Conservation (phyloP, 2,113 vertebrate genomes). For the Fregetta grallaria region DNA sequence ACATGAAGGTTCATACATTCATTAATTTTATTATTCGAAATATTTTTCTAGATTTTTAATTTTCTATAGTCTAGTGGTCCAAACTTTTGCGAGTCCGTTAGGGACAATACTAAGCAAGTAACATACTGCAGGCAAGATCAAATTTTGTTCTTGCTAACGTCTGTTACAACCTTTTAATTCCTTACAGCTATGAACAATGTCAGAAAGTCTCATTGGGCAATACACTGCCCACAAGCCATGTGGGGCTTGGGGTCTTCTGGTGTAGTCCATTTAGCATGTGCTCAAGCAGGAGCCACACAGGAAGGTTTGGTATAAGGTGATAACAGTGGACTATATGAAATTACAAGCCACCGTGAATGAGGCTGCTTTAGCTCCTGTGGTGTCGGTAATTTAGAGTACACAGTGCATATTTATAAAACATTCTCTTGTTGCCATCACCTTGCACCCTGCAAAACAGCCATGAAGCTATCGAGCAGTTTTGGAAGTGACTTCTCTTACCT, state of each 20-base stretch:
- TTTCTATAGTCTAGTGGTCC: not conserved
- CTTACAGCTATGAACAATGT: not conserved
- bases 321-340: not conserved
- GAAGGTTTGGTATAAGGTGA: not conserved
- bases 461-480: not conserved
- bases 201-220: not conserved
- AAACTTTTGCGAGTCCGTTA: not conserved
- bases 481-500: not conserved
- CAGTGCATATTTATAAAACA: not conserved
- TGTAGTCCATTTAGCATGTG: not conserved
- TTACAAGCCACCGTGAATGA: not conserved
- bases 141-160: not conserved
- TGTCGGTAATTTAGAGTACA: not conserved
- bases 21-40: not conserved
- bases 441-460: not conserved
- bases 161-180: not conserved
- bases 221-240: not conserved
- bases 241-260: not conserved
- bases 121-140: not conserved
- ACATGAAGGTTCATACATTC: not conserved
- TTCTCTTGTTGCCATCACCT: not conserved
- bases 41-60: not conserved
- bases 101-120: not conserved
- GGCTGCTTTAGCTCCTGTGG: not conserved
- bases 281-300: not conserved